Conservation (phyloP, 2,113 vertebrate species). For the Neogale vison region DNA sequence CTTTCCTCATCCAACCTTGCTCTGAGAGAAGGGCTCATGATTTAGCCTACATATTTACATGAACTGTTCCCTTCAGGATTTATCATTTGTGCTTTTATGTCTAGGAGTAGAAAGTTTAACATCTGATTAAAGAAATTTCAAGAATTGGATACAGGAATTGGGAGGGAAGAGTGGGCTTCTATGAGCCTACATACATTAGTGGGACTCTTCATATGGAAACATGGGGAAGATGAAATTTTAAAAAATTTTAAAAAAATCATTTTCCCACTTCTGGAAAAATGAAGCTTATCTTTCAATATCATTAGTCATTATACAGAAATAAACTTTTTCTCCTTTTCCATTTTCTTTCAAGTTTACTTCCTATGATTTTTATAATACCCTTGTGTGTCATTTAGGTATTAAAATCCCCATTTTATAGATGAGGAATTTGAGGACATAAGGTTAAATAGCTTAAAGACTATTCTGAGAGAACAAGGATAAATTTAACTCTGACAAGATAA, state of each 20-base stretch:
- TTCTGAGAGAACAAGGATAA: background rate
- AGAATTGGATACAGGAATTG: background rate
- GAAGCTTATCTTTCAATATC: background rate
- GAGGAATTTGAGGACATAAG: background rate
- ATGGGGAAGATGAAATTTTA: background rate
- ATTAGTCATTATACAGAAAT: background rate
- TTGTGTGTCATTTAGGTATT: background rate
- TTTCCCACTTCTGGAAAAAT: constrained; percentile 31
- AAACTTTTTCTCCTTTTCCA: background rate
- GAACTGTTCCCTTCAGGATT: background rate
- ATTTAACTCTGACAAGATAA: background rate
- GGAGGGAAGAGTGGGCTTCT: background rate
- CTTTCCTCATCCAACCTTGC: background rate
- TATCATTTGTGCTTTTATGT: background rate
- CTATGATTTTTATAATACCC: background rate
- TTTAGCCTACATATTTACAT: background rate
- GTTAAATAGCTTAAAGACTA: background rate
- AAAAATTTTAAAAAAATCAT: background rate
- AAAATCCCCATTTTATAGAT: constrained; percentile 28
- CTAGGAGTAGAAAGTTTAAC: background rate
- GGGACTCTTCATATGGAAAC: background rate
- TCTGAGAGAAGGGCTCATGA: background rate
- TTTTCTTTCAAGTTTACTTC: constrained; percentile 35
- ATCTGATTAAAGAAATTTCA: constrained; percentile 13
- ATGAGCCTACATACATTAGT: background rate